Base-by-base conservation (phyloP, 2,797 vertebrate genomes). In the Oreonectes daqikongensis region DNA sequence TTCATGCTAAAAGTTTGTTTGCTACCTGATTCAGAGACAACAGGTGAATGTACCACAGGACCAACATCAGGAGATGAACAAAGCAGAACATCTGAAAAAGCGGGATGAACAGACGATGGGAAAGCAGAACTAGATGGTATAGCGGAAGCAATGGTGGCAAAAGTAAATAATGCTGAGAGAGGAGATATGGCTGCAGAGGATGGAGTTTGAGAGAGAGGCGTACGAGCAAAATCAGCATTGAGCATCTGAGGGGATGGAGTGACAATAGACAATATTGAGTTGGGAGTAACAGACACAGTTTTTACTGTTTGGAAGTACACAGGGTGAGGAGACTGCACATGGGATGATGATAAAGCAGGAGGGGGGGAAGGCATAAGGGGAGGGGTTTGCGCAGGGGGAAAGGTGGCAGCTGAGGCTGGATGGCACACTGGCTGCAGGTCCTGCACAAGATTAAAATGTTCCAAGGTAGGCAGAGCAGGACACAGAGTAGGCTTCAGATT, bases 401-500 rank as follows among this genome's bases (percentile, higher is more conserved):
- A 53, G 57, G 72, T 69, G 57, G 53, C 61, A 61, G 72, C 53
- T 26, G 44, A 70, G 69, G 80, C 74, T 79, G 81, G 71, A 55
- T 90, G 88, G 90, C 88, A 83, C 79, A 83, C 78, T 18, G 75
- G 82, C 69, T 90, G 86, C 69, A 79, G 64, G 85, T 68, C 87
- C 67, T 83, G 85, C 48, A 84, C 85, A 81, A 83, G 82, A 70
- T 78, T 65, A 60, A 80, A 76, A 48, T 69, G 57, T 28, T 86
- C 79, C 1, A 79, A 53, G 46, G 83, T 82, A 60, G 32, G 72
- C 42, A 80, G 46, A 81, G 84, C 74, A 61, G 82, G 70, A 65
- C 73, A 87, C 53, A 92, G 85, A 75, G 90, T 86, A 35, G 84
- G 85, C 69, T 89, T 89, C 64, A 75, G 82, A 81, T 89, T 91